Evolutionary conservation across 37 sponge, comb jelly and placozoan genomes (phyloP), one percentile per base, ranked within the genome.

Genomic region (Bolinopsis microptera): DNA sequence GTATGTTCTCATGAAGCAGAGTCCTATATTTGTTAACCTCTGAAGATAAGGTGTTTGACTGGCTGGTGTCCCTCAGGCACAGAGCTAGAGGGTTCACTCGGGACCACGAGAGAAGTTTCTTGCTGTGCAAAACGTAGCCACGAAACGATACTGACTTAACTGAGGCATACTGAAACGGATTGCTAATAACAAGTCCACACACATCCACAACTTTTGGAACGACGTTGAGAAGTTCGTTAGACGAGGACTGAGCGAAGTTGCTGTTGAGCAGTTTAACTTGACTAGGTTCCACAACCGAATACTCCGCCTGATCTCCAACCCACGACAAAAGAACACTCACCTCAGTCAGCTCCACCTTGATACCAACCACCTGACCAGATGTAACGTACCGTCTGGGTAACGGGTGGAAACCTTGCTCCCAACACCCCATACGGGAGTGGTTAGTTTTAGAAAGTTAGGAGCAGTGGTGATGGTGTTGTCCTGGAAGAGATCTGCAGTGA

Each of bases 321-420:
- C 80, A 77, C 9, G 80, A 33, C 35, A 77, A 27, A 5, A 13
- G 1, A 1, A 77, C 37, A 77, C 80, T 77, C 28, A 77, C 33
- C 1, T 32, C 36, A 77, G 80, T 21, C 1, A 77, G 18, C 3
- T 16, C 80, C 21, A 77, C 80, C 35, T 77, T 9, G 37, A 77
- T 34, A 0, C 33, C 32, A 1, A 77, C 80, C 1, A 77, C 80
- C 13, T 35, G 21, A 13, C 80, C 80, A 35, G 35, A 1, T 35
- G 27, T 18, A 23, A 86, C 41, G 35, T 38, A 1, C 24, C 90
- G 41, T 2, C 48, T 38, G 16, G 90, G 90, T 21, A 86, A 25
- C 9, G 90, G 90, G 61, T 86, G 90, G 90, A 41, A 86, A 9
- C 90, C 90, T n/a, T 86, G 90, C 90, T 86, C 90, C 90, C 90